phyloP scores from a whole-genome alignment of 2,888 invertebrate species.

The Ariolimax columbianus region DNA sequence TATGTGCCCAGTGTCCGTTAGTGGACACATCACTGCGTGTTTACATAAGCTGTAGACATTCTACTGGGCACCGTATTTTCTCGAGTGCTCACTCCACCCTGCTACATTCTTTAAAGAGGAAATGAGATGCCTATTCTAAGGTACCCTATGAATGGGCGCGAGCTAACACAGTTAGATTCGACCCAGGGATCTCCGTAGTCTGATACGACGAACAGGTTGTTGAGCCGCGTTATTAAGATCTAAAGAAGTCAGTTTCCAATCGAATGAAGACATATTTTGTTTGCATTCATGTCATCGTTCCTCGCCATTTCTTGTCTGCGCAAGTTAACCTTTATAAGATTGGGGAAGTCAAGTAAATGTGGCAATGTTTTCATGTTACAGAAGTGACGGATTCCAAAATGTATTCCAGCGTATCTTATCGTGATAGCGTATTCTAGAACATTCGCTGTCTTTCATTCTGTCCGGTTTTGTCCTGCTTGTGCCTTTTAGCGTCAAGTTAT shows the following conservation, averaged over 20 bases:
- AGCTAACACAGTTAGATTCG: constrained; percentile 5
- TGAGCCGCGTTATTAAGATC: neutral
- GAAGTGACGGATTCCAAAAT: no score
- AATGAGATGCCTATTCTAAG: neutral
- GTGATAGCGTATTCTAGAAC: no score
- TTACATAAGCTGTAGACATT: neutral
- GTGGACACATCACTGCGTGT: neutral
- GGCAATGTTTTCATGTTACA: neutral
- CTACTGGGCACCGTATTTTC: neutral
- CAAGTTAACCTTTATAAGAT: neutral
- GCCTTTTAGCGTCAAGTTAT: no score
- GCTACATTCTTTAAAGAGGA: constrained; percentile 9
- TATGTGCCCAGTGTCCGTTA: neutral
- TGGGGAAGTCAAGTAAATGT: neutral
- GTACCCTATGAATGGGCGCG: neutral
- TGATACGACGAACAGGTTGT: neutral
- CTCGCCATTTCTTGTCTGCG: neutral
- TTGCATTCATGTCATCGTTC: neutral
- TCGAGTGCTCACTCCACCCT: neutral
- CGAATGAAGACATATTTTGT: neutral
- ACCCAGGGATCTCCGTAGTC: neutral
- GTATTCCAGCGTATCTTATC: no score
- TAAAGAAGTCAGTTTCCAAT: neutral
- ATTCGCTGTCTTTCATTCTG: no score
- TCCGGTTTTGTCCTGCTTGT: no score